These are phyloP conservation scores for Puntigrus tetrazona DNA, from an alignment of 2,113 vertebrate genomes.

Conservation along the genomic window DNA sequence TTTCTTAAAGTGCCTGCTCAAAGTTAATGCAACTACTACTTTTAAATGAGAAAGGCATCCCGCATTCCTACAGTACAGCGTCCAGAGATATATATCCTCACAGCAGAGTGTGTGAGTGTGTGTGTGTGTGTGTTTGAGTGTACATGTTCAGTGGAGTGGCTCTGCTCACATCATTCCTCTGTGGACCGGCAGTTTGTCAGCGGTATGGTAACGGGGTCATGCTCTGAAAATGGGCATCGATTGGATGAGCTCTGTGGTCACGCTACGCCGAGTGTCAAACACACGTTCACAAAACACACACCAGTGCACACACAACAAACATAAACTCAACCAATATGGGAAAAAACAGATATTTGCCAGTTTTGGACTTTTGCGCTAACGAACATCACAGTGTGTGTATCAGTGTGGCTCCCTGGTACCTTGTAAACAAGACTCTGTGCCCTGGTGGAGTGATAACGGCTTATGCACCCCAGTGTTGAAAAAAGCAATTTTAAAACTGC, in stretches of 20 bases:
- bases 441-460: slow-evolving; percentile 15
- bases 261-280: slow-evolving; percentile 45
- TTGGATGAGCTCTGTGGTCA: slow-evolving; percentile 54
- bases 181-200: slow-evolving; percentile 43
- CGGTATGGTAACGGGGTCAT: slow-evolving; percentile 55
- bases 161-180: slow-evolving; percentile 44
- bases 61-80: background rate
- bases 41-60: background rate
- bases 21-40: background rate
- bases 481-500: background rate
- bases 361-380: background rate
- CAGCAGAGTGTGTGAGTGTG: slow-evolving; percentile 19
- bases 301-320: slow-evolving; percentile 16
- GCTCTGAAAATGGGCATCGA: slow-evolving; percentile 56
- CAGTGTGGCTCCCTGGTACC: background rate
- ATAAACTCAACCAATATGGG: background rate
- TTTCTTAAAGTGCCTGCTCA: background rate
- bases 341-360: background rate
- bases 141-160: slow-evolving; percentile 15
- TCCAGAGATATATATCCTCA: slow-evolving; percentile 7
- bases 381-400: background rate
- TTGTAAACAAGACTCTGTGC: slow-evolving; percentile 8
- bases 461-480: background rate
- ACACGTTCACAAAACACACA: slow-evolving; percentile 16
- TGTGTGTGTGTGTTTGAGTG: slow-evolving; percentile 23